These are phyloP conservation scores for Phymatocera aterrima DNA, from an alignment of 2,888 invertebrate species.

Conservation along the genomic window DNA sequence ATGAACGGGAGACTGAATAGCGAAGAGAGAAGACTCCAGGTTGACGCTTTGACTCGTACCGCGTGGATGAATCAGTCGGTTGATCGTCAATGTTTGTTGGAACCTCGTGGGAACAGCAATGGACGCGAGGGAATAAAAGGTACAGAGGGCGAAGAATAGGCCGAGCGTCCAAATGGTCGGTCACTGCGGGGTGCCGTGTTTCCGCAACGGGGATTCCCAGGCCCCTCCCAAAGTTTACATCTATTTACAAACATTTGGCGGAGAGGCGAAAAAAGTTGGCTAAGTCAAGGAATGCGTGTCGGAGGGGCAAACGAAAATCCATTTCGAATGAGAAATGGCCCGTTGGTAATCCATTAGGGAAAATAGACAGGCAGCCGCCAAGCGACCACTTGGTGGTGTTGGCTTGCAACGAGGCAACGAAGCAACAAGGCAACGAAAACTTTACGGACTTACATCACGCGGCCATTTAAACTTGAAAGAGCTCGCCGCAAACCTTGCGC, in stretches of 20 bases:
- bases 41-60: background rate
- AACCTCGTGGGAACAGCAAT: constrained; percentile 31
- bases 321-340: constrained; percentile 67
- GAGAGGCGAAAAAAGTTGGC: constrained; percentile 51
- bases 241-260: constrained; percentile 68
- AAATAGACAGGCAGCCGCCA: constrained; percentile 39
- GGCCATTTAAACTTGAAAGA: constrained; percentile 45
- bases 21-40: background rate
- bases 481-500: constrained; percentile 39
- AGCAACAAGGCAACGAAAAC: constrained; percentile 40
- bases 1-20: background rate
- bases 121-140: constrained; percentile 47
- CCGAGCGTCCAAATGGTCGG: constrained; percentile 47
- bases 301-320: constrained; percentile 37
- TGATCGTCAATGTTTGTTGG: constrained; percentile 11
- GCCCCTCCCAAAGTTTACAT: constrained; percentile 68
- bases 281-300: constrained; percentile 46
- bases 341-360: constrained; percentile 49
- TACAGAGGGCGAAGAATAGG: constrained; percentile 53
- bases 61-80: constrained; percentile 22
- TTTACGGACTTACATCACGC: constrained; percentile 43
- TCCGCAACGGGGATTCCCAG: constrained; percentile 66
- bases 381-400: constrained; percentile 26
- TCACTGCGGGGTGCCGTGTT: constrained; percentile 70
- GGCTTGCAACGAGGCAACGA: background rate